phyloP scores from a whole-genome alignment of 2,888 invertebrate genomes.

The Synanthedon formicaeformis region DNA sequence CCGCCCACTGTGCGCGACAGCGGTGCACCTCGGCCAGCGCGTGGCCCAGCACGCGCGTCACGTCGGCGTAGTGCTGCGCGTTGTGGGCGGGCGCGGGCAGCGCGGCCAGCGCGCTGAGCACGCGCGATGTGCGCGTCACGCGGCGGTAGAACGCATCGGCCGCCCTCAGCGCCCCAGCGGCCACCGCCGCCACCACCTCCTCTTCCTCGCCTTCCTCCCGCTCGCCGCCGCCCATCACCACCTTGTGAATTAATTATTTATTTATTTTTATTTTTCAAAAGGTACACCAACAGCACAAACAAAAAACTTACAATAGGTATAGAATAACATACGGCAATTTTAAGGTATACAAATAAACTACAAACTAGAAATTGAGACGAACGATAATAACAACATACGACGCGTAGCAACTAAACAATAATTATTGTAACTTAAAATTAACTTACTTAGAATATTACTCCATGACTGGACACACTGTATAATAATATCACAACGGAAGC shows the following conservation, averaged over 20 bases:
- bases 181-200: conserved; percentile 27
- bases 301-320: too few relatives aligned
- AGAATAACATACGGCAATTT: too few relatives aligned
- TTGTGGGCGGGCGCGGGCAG: conserved; percentile 2
- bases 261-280: too few relatives aligned
- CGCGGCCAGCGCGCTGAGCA: conserved; percentile 29
- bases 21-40: conserved; percentile 75
- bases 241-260: background rate
- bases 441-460: background rate
- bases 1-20: conserved; percentile 71
- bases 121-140: conserved; percentile 29
- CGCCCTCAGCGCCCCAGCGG: conserved; percentile 38
- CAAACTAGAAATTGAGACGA: too few relatives aligned
- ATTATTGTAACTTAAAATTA: too few relatives aligned
- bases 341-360: too few relatives aligned
- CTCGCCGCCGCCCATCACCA: conserved; percentile 29
- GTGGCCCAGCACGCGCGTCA: conserved; percentile 4
- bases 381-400: too few relatives aligned
- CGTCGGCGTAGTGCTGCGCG: conserved; percentile 11
- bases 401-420: too few relatives aligned
- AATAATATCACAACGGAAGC: too few relatives aligned
- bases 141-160: conserved; percentile 50
- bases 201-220: conserved; percentile 22
- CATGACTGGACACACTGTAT: background rate
- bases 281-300: too few relatives aligned